phyloP scores from a whole-genome alignment of 2,888 invertebrate species.

The Uloborus plumipes region DNA sequence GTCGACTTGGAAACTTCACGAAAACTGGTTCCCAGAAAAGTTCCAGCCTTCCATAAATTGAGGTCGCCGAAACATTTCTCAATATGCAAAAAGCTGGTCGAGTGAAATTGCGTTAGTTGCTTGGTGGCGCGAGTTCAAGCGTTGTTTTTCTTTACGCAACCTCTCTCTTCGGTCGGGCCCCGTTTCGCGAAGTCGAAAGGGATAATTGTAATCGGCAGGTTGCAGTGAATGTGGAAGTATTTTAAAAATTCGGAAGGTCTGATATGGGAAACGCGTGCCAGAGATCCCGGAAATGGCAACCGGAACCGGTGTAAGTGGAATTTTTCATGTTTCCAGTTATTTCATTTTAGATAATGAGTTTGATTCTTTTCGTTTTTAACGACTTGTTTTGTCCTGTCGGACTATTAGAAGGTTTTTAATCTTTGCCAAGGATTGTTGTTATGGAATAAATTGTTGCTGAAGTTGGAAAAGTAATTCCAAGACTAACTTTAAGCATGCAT shows the following conservation, averaged over 20 bases:
- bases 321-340: too few species aligned
- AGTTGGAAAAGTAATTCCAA: too few species aligned
- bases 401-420: too few species aligned
- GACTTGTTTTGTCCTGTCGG: too few species aligned
- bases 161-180: not conserved
- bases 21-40: conserved; percentile 21
- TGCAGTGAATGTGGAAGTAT: too few species aligned
- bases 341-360: too few species aligned
- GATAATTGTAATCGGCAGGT: too few species aligned
- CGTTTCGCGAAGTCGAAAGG: too few species aligned
- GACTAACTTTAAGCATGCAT: too few species aligned
- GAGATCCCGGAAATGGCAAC: conserved; percentile 58
- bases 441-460: too few species aligned
- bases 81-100: conserved; percentile 24
- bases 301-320: conserved; percentile 58
- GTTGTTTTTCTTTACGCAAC: conserved; percentile 27
- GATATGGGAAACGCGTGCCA: conserved; percentile 58
- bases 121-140: conserved; percentile 24
- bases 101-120: conserved; percentile 17
- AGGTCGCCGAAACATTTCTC: conserved; percentile 55
- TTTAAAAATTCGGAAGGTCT: not conserved
- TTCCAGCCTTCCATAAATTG: conserved; percentile 27
- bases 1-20: conserved; percentile 12
- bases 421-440: too few species aligned
- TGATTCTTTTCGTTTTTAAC: too few species aligned